Percentiles rank a stretch among this genome's conserved stretches.
These are phyloP conservation scores for Leucania comma DNA, from an alignment of 2,888 invertebrate species.

Conservation along the genomic window DNA sequence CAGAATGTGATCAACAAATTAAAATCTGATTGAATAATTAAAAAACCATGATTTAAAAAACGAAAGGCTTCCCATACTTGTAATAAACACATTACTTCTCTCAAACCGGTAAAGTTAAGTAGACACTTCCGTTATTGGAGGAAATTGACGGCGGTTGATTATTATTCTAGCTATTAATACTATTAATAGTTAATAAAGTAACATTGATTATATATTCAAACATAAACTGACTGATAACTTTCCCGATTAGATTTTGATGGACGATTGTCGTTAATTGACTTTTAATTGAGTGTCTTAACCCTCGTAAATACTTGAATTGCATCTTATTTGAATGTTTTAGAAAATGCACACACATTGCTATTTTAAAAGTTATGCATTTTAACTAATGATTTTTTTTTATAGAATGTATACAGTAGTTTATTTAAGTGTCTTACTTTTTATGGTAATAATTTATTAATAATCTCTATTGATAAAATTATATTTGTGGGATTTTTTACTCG, in stretches of 20 bases:
- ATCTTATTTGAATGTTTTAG: conserved; percentile 3
- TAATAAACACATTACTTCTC: conserved; percentile 35
- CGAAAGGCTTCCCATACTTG: conserved; percentile 53
- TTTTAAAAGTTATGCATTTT: not conserved
- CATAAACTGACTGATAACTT: conserved; percentile 42
- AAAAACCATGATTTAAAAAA: conserved; percentile 42
- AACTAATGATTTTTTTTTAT: too few species aligned
- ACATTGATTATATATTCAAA: conserved; percentile 38
- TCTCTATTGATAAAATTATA: too few species aligned
- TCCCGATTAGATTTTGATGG: conserved; percentile 53
- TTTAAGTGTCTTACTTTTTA: too few species aligned
- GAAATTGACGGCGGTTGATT: conserved; percentile 54
- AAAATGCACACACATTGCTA: too few species aligned
- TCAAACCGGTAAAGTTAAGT: conserved; percentile 50
- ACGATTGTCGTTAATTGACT: conserved; percentile 38
- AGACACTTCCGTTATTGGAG: conserved; percentile 53
- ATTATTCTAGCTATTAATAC: conserved; percentile 50
- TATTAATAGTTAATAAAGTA: conserved; percentile 56
- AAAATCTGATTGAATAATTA: conserved; percentile 37
- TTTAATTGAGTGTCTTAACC: conserved; percentile 28
- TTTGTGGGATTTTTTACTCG: too few species aligned
- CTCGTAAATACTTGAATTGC: not conserved
- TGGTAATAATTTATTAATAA: too few species aligned
- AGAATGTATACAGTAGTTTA: too few species aligned
- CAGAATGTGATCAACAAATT: conserved; percentile 19